These are phyloP conservation scores for Cerceris rybyensis DNA, from an alignment of 2,888 invertebrate species.

Conservation along the genomic window DNA sequence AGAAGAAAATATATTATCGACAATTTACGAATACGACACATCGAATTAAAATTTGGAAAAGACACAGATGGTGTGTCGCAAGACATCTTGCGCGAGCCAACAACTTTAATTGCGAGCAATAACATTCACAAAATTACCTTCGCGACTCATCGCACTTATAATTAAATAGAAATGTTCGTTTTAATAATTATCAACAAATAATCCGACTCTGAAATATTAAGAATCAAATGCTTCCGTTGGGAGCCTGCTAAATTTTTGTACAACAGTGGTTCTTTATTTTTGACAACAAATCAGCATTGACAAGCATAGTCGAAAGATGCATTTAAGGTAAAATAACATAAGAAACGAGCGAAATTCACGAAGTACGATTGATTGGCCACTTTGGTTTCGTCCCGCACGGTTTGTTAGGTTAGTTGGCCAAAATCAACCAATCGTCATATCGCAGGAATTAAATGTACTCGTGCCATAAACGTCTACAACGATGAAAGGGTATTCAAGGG, in stretches of 20 bases:
- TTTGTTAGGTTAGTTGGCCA: conserved; percentile 43
- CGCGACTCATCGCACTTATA: conserved; percentile 54
- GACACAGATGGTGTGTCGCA: no score
- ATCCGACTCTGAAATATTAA: conserved; percentile 4
- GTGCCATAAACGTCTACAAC: not conserved
- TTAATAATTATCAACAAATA: conserved; percentile 27
- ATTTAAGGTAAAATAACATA: conserved; percentile 34
- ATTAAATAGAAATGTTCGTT: conserved; percentile 19
- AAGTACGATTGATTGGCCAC: conserved; percentile 20
- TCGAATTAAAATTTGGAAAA: not conserved
- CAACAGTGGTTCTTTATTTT: not conserved
- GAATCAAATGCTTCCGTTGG: not conserved
- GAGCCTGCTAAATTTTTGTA: conserved; percentile 35
- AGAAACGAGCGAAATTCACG: conserved; percentile 22
- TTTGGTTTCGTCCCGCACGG: conserved; percentile 13
- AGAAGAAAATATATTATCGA: no score
- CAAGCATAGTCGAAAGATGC: conserved; percentile 29
- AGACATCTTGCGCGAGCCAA: no score
- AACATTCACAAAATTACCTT: conserved; percentile 42
- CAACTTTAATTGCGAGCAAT: no score
- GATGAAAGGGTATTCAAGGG: not conserved
- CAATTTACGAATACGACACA: not conserved
- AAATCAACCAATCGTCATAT: conserved; percentile 28
- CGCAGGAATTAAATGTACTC: conserved; percentile 21
- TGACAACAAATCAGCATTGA: conserved; percentile 19